phyloP scores from a whole-genome alignment of 2,797 vertebrate genomes.

The Harpagifer antarcticus region DNA sequence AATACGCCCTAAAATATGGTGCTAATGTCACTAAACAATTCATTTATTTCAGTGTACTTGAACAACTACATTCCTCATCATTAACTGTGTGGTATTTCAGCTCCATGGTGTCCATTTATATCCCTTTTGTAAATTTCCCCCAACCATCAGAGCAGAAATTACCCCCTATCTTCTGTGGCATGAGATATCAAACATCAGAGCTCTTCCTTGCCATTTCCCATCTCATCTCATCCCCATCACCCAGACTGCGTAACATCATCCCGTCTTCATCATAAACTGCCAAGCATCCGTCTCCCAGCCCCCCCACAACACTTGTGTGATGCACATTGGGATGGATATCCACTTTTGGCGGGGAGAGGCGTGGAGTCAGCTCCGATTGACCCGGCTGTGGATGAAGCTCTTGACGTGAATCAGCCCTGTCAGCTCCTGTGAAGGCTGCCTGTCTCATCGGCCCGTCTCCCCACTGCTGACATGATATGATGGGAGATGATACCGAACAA shows the following conservation, averaged over 20 bases:
- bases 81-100: not conserved
- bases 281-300: constrained; percentile 58
- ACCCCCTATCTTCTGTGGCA: constrained; percentile 37
- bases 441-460: constrained; percentile 92
- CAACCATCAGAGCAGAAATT: constrained; percentile 27
- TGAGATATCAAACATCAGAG: constrained; percentile 45
- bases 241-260: constrained; percentile 48
- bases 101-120: not conserved
- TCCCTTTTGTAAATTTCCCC: constrained; percentile 14
- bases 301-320: constrained; percentile 56
- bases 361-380: constrained; percentile 92
- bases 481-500: constrained; percentile 99
- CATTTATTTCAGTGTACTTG: not conserved
- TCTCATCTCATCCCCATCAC: constrained; percentile 50
- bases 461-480: constrained; percentile 93
- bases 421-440: constrained; percentile 92
- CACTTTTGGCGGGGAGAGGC: constrained; percentile 86
- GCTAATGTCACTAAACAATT: not conserved
- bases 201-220: constrained; percentile 48
- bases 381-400: constrained; percentile 90
- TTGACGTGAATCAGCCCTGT: constrained; percentile 95
- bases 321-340: constrained; percentile 84
- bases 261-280: constrained; percentile 70
- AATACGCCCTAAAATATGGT: not conserved
- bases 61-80: not conserved